Base-by-base conservation (phyloP, 2,113 vertebrate species). In the Okapia johnstoni region DNA sequence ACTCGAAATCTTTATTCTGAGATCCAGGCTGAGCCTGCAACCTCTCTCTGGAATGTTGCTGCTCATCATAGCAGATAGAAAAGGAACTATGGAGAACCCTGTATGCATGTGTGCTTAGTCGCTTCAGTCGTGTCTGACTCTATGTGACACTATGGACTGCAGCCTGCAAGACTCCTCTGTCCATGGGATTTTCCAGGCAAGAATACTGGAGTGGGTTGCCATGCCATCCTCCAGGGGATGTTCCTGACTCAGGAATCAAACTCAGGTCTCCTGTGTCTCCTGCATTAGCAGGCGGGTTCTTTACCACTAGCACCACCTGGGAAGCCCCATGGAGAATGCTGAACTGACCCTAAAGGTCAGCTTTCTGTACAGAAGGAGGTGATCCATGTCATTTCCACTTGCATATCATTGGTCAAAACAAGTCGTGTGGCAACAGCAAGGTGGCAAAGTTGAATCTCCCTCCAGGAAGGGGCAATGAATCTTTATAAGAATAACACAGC, bases 101-200 rank as follows among this genome's bases (percentile, higher is more conserved):
- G 63, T 17, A 19, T 0, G 17, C 17, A 0, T 36, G 8, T 21
- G 33, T 36, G 8, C 8, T 33, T n/a, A n/a, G 63, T 3, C 12
- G 0, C 23, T 76, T 76, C 12, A 76, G 40, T 76, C 6, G 0
- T 25, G 2, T 76, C 70, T 0, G 12, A 14, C 70, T 76, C 70
- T 43, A 0, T 70, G 40, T 26, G 40, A 43, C 1, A 0, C 36
- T 14, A 7, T 43, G 40, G 6, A 76, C 40, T 76, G 40, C 21
- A 15, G 70, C 70, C 70, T 36, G 43, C 70, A 76, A 43, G 40
- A 40, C 70, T 76, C 23, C 25, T 26, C 40, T 1, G 1, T 76
- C 70, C 40, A 26, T 43, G 70, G 36, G 23, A 14, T 76, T 43
- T 26, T 43, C 36, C 36, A 76, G 36, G 70, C 70, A 76, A 43